Conservation (phyloP, 2,797 vertebrate species). For the Molossus alvarezi region DNA sequence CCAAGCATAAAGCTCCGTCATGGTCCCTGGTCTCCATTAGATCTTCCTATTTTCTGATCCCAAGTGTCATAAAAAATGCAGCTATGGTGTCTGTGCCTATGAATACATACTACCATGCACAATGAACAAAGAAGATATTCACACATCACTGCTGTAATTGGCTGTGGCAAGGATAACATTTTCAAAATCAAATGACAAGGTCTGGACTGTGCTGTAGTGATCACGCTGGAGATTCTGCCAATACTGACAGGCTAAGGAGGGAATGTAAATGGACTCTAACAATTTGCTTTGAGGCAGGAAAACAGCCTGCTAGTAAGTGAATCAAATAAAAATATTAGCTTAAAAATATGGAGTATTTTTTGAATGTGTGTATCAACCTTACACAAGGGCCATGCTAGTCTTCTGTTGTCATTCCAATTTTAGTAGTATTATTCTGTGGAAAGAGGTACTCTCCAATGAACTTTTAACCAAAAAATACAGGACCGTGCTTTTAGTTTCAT, state of each 20-base stretch:
- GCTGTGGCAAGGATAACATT: constrained; percentile 21
- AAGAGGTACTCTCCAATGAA: constrained; percentile 28
- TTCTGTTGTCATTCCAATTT: constrained; percentile 43
- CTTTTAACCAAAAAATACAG: constrained; percentile 45
- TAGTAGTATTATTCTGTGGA: not conserved
- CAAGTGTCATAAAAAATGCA: not conserved
- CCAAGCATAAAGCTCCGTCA: constrained; percentile 40
- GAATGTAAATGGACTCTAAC: not conserved
- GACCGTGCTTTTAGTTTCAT: constrained; percentile 35
- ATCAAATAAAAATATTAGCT: constrained; percentile 19
- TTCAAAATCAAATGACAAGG: constrained; percentile 42
- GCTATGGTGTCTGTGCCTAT: not conserved
- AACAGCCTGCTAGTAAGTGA: constrained; percentile 42
- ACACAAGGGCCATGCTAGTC: not conserved
- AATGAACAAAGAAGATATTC: constrained; percentile 21
- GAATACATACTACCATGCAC: not conserved
- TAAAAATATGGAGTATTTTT: constrained; percentile 55
- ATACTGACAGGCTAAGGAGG: not conserved
- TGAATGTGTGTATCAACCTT: constrained; percentile 2
- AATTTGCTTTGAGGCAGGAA: constrained; percentile 63
- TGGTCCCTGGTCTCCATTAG: not conserved
- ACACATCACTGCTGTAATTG: constrained; percentile 23
- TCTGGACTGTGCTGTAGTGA: constrained; percentile 10
- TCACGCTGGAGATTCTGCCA: constrained; percentile 19
- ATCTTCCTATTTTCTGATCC: not conserved